phyloP scores from a whole-genome alignment of 2,113 vertebrate species.

The Laticauda colubrina region DNA sequence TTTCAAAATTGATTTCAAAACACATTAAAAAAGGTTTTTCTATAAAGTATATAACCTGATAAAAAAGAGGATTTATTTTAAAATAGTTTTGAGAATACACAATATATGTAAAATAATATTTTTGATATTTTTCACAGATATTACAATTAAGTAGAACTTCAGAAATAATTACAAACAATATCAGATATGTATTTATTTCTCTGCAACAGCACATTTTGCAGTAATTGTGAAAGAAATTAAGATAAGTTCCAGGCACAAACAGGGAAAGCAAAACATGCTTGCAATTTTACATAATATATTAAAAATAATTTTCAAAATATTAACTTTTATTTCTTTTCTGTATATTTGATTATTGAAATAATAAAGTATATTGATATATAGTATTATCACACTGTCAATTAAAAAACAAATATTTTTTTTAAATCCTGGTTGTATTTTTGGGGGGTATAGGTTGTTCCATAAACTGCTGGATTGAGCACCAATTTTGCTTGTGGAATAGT shows the following conservation, averaged over 20 bases:
- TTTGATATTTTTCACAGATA: constrained; percentile 29
- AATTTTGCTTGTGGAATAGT: not conserved
- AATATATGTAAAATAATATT: not conserved
- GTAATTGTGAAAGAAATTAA: constrained; percentile 68
- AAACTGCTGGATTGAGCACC: not conserved
- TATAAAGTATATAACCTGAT: constrained; percentile 52
- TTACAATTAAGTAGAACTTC: constrained; percentile 45
- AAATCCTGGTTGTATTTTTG: constrained; percentile 16
- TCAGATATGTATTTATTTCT: constrained; percentile 58
- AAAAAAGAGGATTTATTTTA: constrained; percentile 27
- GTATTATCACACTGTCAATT: not conserved
- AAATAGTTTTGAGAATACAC: constrained; percentile 16
- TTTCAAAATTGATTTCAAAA: not conserved
- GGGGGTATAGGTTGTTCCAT: accelerated
- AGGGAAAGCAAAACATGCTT: constrained; percentile 27
- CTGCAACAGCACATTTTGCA: constrained; percentile 60
- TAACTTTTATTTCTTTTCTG: not conserved
- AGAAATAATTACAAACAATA: constrained; percentile 50
- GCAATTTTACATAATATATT: constrained; percentile 28
- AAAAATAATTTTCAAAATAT: not conserved
- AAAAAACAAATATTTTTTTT: not conserved
- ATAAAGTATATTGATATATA: not conserved
- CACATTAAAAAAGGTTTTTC: not conserved
- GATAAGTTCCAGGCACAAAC: constrained; percentile 50
- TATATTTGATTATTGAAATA: not conserved